Evolutionary conservation across 2,797 vertebrate genomes (phyloP).

Genomic region (Acanthurus tractus): DNA sequence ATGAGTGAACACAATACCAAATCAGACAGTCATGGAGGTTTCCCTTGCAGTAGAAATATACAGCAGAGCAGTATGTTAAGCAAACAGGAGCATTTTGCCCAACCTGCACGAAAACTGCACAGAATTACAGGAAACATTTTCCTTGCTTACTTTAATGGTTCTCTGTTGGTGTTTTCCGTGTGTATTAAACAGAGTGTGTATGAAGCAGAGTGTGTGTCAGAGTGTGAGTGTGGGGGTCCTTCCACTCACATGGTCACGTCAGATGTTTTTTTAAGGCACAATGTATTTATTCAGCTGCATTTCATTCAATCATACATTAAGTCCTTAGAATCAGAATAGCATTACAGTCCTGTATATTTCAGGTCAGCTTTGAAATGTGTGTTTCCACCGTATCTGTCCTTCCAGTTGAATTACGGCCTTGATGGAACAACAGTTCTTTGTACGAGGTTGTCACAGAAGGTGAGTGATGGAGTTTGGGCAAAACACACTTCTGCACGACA

Average conservation of each 20-base stretch:
- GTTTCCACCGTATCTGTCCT: slow-evolving; percentile 53
- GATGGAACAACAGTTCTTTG: slow-evolving; percentile 66
- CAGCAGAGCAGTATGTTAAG: neutral
- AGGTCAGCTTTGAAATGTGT: slow-evolving; percentile 36
- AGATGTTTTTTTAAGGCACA: slow-evolving; percentile 45
- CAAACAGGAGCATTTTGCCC: slow-evolving; percentile 18
- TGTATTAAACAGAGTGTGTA: too few relatives aligned
- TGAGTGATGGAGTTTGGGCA: slow-evolving; percentile 58
- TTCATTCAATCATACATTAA: slow-evolving; percentile 31
- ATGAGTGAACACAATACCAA: neutral
- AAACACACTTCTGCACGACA: slow-evolving; percentile 39
- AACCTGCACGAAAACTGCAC: slow-evolving; percentile 22
- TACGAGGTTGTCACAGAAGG: slow-evolving; percentile 60
- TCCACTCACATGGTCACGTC: slow-evolving; percentile 13
- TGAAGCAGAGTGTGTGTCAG: too few relatives aligned
- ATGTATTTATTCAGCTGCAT: slow-evolving; percentile 45
- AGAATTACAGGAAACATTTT: slow-evolving; percentile 42
- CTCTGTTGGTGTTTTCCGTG: neutral
- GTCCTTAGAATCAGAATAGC: slow-evolving; percentile 30
- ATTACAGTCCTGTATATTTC: slow-evolving; percentile 34
- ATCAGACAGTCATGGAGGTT: slow-evolving; percentile 10
- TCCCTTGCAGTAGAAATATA: neutral
- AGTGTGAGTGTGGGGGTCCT: neutral
- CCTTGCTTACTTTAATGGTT: slow-evolving; percentile 21
- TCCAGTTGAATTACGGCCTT: slow-evolving; percentile 57